Evolutionary conservation across 2,888 invertebrate species (phyloP), one percentile per base, ranked within the genome.

Genomic region (Dasypogon diadema): DNA sequence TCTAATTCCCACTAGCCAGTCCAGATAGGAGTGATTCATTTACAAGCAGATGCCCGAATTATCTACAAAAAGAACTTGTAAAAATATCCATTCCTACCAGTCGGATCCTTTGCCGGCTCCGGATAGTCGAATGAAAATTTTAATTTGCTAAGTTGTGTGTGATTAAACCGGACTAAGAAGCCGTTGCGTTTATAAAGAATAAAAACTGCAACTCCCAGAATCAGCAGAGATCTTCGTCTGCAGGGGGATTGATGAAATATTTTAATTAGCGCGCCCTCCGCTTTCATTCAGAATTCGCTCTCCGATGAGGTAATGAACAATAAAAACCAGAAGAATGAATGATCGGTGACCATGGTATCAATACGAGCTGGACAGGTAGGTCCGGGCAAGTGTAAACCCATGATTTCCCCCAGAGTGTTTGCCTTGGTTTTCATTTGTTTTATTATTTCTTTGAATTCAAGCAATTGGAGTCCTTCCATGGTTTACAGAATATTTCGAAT

Each of bases 181-280:
- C 18, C 18, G 51, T 8, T 51, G 51, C 51, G 51, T 51, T 51
- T 5, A n/a, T 51, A 51, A n/a, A 3, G 37, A 65, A 65, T 65
- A 65, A 65, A 65, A 65, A 65, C 46, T 65, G 42, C 65, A 54
- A 54, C 54, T 14, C 70, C 54, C 54, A 21, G 70, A 70, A 54
- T 54, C 70, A 34, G 34, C 34, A 34, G 18, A 70, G 54, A 26
- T 54, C 37, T 34, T 34, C 34, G 34, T 18, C 60, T 37, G 37
- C 30, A 70, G 12, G 51, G 34, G 34, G 70, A 58, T 48, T 30
- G 70, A 74, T 48, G 56, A 74, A 73, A 73, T 70, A 74, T 74
- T 74, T 74, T 74, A 74, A 74, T 74, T 74, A 74, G 60, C 74
- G 74, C 74, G 60, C 48, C 63, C 51, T 74, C 63, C 63, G 60